Percentiles rank a stretch among this genome's conserved stretches.
These are phyloP conservation scores for Cacoxenus indagator DNA, from an alignment of 2,888 invertebrate genomes.

Conservation along the genomic window DNA sequence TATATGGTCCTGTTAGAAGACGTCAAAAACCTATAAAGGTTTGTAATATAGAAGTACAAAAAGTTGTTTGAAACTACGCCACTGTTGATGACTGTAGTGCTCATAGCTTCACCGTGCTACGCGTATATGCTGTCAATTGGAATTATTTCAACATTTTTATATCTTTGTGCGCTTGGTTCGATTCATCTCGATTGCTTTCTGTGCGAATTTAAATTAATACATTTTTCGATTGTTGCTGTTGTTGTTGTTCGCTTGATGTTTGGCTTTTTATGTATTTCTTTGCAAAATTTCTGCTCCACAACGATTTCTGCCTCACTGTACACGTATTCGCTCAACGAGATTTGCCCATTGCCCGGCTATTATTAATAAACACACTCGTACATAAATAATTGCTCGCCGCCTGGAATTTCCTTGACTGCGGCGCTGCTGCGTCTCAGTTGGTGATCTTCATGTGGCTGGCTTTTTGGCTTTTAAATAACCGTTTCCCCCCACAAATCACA, in stretches of 20 bases:
- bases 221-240: conserved; percentile 1
- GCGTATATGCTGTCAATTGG: conserved; percentile 1
- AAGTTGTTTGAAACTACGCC: too few species aligned
- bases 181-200: conserved; percentile 12
- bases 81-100: background rate
- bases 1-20: too few species aligned
- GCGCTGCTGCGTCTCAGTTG: conserved; percentile 15
- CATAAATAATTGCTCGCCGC: conserved; percentile 16
- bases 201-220: conserved; percentile 3
- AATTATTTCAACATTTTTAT: conserved; percentile 3
- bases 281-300: background rate
- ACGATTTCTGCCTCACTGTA: background rate
- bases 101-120: background rate
- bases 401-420: conserved; percentile 21
- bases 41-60: too few species aligned
- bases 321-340: background rate
- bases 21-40: too few species aligned
- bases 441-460: background rate
- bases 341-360: conserved; percentile 11
- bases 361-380: conserved; percentile 22
- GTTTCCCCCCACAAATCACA: background rate
- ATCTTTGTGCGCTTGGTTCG: conserved; percentile 1
- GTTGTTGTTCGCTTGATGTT: conserved; percentile 27
- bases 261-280: conserved; percentile 1
- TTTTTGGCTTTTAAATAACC: conserved; percentile 6